Conservation (phyloP, 2,888 invertebrate genomes). For the Hypomecis punctinalis region DNA sequence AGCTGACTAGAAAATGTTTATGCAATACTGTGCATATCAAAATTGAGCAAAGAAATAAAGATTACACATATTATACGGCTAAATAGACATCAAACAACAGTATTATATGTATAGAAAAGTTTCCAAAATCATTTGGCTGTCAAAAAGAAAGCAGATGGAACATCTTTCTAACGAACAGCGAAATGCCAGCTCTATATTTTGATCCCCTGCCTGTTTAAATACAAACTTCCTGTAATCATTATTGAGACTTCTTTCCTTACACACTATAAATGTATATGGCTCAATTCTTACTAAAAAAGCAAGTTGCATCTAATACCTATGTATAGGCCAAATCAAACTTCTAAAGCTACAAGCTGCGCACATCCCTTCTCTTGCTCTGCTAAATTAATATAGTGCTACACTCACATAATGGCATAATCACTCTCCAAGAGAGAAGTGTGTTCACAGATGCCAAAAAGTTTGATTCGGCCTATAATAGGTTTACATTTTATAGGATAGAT, state of each 20-base stretch:
- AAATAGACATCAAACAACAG: constrained; percentile 24
- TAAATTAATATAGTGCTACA: too few species aligned
- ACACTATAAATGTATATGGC: constrained; percentile 28
- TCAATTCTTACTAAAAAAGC: not conserved
- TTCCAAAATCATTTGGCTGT: not conserved
- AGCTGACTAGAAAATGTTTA: constrained; percentile 51
- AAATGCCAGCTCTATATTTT: constrained; percentile 46
- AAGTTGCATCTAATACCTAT: not conserved
- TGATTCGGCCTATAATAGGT: too few species aligned
- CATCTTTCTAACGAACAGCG: not conserved
- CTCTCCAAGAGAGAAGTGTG: too few species aligned
- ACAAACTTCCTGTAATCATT: constrained; percentile 48
- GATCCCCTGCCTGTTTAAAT: constrained; percentile 50
- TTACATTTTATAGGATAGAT: not conserved
- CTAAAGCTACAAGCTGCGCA: too few species aligned
- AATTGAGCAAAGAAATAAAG: constrained; percentile 57
- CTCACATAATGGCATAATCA: too few species aligned
- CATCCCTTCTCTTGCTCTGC: too few species aligned
- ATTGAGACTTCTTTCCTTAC: constrained; percentile 25
- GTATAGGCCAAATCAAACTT: not conserved
- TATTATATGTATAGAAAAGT: constrained; percentile 18
- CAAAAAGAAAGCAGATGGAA: not conserved
- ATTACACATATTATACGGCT: constrained; percentile 28
- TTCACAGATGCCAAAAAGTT: too few species aligned
- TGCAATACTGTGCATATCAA: constrained; percentile 40